Base-by-base conservation (phyloP, 1,140 invertebrate species). In the Drosophila leontia region DNA sequence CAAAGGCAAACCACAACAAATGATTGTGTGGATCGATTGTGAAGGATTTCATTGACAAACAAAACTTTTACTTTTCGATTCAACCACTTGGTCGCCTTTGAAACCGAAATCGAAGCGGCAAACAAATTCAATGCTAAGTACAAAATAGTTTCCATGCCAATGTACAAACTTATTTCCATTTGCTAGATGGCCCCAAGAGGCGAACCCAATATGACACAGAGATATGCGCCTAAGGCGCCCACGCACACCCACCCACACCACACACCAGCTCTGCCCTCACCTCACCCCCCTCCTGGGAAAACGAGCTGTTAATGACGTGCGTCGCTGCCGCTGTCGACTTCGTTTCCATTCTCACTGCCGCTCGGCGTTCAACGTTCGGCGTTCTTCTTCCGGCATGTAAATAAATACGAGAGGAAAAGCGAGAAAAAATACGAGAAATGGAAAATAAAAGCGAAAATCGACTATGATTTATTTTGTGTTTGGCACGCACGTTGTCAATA, bases 361-460 rank as follows among this genome's bases (percentile, higher is more conserved):
- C 41, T 78, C 62, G 51, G 17, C 51, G 17, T 17, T 19, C n/a
- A 1, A 39, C 60, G 68, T 59, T 81, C 71, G 75, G 61, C 80
- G 75, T 83, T 83, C 83, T 87, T 88, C 85, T 87, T 88, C 80
- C 84, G 85, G 84, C 85, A 90, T 90, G 85, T 88, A 88, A 88
- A 88, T 88, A 88, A 88, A 90, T 88, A 85, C 77, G 67, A 39
- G 42, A 69, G 65, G 75, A 82, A 78, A 78, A 77, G 63, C 65
- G 77, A 72, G 75, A 53, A 75, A 75, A 80, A 85, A 67, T 58
- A 76, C 75, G 59, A 72, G 87, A 78, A 84, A 64, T 64, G 51
- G 44, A 77, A 64, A 72, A 72, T 51, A 86, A 82, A 87, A 83
- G 61, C 84, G 80, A 86, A 82, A 83, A 87, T 64, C 80, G 80